Evolutionary conservation across 1,140 invertebrate genomes (phyloP).

Genomic region (Anoplolepis gracilipes): DNA sequence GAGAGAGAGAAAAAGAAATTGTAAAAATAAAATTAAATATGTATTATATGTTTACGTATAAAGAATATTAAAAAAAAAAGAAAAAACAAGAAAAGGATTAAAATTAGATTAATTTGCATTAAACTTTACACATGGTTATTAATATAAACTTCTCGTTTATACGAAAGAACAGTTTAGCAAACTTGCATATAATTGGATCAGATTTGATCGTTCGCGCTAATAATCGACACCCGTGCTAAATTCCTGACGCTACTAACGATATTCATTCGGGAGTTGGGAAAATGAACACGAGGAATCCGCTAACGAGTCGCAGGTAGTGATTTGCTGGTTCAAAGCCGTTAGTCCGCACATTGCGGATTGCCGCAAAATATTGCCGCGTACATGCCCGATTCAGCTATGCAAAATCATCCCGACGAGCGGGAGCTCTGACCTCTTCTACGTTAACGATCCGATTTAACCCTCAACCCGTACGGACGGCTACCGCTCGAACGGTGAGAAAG

Average conservation of each 20-base stretch:
- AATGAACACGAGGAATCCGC: slow-evolving; percentile 35
- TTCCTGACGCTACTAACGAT: slow-evolving; percentile 27
- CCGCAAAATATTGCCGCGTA: slow-evolving; percentile 46
- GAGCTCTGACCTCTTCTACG: slow-evolving; percentile 58
- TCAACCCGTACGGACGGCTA: slow-evolving; percentile 54
- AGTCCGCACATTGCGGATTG: slow-evolving; percentile 21
- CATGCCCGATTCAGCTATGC: slow-evolving; percentile 32
- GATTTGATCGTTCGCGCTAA: slow-evolving; percentile 11
- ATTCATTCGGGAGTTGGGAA: slow-evolving; percentile 31
- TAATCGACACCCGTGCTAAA: slow-evolving; percentile 23
- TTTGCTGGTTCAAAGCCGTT: slow-evolving; percentile 60
- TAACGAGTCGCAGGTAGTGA: slow-evolving; percentile 58
- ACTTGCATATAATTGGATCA: neutral
- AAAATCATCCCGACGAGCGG: slow-evolving; percentile 43
- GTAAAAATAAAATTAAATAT: no score
- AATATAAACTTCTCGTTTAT: neutral
- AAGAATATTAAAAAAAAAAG: no score
- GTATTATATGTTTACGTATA: no score
- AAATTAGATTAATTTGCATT: neutral
- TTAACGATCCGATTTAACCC: slow-evolving; percentile 66
- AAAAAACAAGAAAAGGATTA: no score
- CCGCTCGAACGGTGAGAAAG: slow-evolving; percentile 58
- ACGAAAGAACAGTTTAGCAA: neutral
- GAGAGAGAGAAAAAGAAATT: no score
- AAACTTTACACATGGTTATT: no score